Evolutionary conservation across 2,888 invertebrate genomes (phyloP), one percentile per base, ranked within the genome.

Genomic region (Trachelus stipa): DNA sequence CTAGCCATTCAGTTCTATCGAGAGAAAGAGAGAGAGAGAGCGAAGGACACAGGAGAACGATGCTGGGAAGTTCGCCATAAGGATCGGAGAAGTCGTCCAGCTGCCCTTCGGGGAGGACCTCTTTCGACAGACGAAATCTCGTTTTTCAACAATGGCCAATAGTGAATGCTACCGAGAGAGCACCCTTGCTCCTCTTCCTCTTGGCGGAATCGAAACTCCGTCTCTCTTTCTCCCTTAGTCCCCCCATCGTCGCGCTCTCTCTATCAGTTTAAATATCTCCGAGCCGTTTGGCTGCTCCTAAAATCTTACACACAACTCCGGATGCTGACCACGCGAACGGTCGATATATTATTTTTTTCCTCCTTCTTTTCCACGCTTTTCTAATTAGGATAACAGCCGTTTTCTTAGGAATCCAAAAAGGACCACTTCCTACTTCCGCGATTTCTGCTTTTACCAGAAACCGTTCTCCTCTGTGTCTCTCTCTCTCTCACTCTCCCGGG

Each of bases 371-470:
- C 37, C 37, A 35, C 35, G 34, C 35, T 83, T 86, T 76, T 77
- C 80, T 87, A 87, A 87, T 88, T 87, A 88, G 81, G 80, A 85
- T 85, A 87, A 86, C 87, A 87, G 81, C 79, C 83, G 81, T 87
- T 85, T 85, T 84, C 84, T 81, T 79, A 78, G 79, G 77, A 79
- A 68, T 68, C 82, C 83, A 80, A 81, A 74, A 83, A 77, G 80
- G 79, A 81, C 77, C 82, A 80, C 86, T 88, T 87, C 86, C 88
- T 83, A 88, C 86, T 86, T 88, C 86, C 88, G 86, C 79, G 84
- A 84, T 88, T 87, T 84, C 85, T 80, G 85, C 82, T 87, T 85
- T 86, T 83, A 76, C 74, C 75, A 82, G 81, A 77, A 83, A 86
- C 82, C 83, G 85, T 79, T 85, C 87, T 83, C 79, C 78, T 68